These are phyloP conservation scores for Mesembrinibis cayennensis DNA, from an alignment of 2,113 vertebrate species.

Conservation along the genomic window DNA sequence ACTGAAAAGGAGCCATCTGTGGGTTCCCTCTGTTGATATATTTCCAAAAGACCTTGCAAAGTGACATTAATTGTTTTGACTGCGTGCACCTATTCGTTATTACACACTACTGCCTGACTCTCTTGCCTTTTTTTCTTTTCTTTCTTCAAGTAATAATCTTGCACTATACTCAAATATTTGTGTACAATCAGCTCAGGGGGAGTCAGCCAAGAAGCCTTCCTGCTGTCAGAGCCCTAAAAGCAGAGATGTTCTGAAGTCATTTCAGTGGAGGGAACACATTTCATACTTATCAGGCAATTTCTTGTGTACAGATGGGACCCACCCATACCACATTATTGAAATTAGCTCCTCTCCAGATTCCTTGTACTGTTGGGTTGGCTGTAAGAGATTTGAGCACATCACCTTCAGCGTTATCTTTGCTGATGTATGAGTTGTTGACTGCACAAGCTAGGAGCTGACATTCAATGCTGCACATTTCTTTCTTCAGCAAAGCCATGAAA, in stretches of 20 bases:
- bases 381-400: neutral
- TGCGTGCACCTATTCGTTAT: constrained; percentile 47
- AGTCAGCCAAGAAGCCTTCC: neutral
- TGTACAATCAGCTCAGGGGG: neutral
- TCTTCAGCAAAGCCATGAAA: constrained; percentile 52
- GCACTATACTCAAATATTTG: neutral
- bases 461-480: neutral
- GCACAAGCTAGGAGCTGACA: constrained; percentile 1
- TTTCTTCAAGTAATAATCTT: neutral
- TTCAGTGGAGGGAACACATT: neutral
- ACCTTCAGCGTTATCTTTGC: neutral
- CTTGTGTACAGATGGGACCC: neutral
- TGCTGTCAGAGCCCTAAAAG: neutral
- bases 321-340: neutral
- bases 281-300: neutral
- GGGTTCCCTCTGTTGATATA: constrained; percentile 66
- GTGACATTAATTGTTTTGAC: constrained; percentile 74
- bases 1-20: constrained; percentile 70
- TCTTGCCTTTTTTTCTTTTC: neutral
- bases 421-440: constrained; percentile 18
- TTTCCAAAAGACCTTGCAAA: constrained; percentile 74
- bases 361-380: neutral
- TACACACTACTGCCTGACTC: constrained; percentile 7
- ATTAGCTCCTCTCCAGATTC: neutral
- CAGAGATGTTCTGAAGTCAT: neutral